Conservation (phyloP, 2,113 vertebrate genomes). For the Embiotoca jacksoni region DNA sequence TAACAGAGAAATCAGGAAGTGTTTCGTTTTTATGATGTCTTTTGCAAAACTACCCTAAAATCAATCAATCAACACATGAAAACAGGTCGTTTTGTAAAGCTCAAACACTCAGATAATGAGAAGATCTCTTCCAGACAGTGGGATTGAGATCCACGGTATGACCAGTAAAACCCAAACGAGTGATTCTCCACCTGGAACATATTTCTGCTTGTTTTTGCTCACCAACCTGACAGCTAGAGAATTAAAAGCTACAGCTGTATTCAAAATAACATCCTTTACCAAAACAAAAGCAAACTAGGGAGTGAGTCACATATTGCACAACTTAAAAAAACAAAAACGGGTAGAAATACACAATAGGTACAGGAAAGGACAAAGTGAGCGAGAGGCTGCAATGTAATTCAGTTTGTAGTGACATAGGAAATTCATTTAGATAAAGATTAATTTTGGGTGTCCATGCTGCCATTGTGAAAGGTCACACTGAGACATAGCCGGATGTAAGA, state of each 20-base stretch:
- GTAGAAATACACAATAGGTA: background rate
- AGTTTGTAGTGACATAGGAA: constrained; percentile 24
- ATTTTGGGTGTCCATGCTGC: constrained; percentile 47
- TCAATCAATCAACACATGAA: too few relatives aligned
- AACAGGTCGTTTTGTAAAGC: too few relatives aligned
- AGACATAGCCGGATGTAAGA: constrained; percentile 32
- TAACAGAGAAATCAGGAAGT: constrained; percentile 1
- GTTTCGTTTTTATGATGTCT: too few relatives aligned
- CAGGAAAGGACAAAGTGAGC: background rate
- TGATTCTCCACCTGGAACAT: too few relatives aligned
- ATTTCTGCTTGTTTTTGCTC: constrained; percentile 2
- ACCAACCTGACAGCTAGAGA: background rate
- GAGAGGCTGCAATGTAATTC: constrained; percentile 31
- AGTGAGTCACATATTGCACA: constrained; percentile 7
- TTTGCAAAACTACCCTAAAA: too few relatives aligned
- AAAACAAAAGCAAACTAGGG: constrained; percentile 8
- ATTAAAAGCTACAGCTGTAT: constrained; percentile 6
- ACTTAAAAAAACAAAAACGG: background rate
- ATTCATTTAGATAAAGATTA: constrained; percentile 57
- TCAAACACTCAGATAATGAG: too few relatives aligned
- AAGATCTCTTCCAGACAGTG: too few relatives aligned
- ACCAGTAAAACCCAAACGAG: too few relatives aligned
- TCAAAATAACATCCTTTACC: background rate
- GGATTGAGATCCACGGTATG: too few relatives aligned
- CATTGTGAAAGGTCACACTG: constrained; percentile 70